These are phyloP conservation scores for Martes martes DNA, from an alignment of 2,113 vertebrate genomes.

Conservation along the genomic window DNA sequence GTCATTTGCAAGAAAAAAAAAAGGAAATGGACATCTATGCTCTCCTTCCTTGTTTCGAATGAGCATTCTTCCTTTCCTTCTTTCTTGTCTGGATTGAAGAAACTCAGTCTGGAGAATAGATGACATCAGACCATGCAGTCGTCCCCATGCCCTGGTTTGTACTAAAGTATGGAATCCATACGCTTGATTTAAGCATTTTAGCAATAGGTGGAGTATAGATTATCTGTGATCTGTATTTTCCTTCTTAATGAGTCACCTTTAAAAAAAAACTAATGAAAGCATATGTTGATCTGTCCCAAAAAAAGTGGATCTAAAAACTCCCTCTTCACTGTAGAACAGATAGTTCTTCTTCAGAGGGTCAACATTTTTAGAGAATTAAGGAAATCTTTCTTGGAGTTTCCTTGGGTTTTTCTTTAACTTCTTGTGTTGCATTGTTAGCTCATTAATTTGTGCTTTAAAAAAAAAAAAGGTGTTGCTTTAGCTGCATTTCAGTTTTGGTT, in stretches of 20 bases:
- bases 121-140: neutral
- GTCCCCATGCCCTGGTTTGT: neutral
- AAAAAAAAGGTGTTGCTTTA: neutral
- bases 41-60: conserved; percentile 17
- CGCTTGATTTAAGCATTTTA: conserved; percentile 54
- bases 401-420: neutral
- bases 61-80: neutral
- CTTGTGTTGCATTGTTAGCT: neutral
- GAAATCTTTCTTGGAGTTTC: neutral
- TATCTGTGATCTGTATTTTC: conserved; percentile 10
- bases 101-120: neutral
- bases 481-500: neutral
- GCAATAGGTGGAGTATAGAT: neutral
- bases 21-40: neutral
- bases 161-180: conserved; percentile 3
- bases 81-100: conserved; percentile 18
- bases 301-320: neutral
- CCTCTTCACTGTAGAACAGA: neutral
- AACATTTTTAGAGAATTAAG: neutral
- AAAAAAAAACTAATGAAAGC: neutral
- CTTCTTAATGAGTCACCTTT: conserved; percentile 7
- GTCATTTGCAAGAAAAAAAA: neutral
- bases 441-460: neutral
- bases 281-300: conserved; percentile 20
- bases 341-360: neutral